phyloP scores from a whole-genome alignment of 2,888 invertebrate species.

The Hirtodrosophila trivittata region DNA sequence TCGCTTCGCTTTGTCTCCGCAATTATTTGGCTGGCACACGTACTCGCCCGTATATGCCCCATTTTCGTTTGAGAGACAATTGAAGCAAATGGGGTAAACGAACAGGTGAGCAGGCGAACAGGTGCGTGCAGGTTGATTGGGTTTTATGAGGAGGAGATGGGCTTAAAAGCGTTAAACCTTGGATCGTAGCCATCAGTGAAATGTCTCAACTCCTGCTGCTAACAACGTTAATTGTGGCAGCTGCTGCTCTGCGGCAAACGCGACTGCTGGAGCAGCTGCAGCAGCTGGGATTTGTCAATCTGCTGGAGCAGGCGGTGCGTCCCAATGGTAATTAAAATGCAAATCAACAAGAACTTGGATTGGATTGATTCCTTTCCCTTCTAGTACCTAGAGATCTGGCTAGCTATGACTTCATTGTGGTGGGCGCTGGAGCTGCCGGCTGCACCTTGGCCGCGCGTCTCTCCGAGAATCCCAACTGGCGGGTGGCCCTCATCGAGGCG shows the following conservation, averaged over 20 bases:
- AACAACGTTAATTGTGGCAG: conserved; percentile 26
- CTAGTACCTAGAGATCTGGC: conserved; percentile 80
- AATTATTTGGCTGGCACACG: background rate
- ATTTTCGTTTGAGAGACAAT: too few species aligned
- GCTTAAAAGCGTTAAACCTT: conserved; percentile 28
- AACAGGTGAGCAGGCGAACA: too few species aligned
- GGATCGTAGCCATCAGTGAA: conserved; percentile 26
- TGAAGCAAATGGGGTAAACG: too few species aligned
- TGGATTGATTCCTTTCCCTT: background rate
- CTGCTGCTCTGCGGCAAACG: background rate
- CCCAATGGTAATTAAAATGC: conserved; percentile 52
- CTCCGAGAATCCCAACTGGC: conserved; percentile 83
- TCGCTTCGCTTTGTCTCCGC: background rate
- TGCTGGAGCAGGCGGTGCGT: conserved; percentile 46
- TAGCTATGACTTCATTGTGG: conserved; percentile 92
- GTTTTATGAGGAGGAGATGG: background rate
- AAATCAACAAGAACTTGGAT: too few species aligned
- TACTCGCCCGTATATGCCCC: too few species aligned
- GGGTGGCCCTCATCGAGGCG: conserved; percentile 85
- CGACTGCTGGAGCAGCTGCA: conserved; percentile 50
- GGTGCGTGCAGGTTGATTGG: too few species aligned
- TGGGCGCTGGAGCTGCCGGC: conserved; percentile 94
- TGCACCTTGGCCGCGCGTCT: conserved; percentile 83
- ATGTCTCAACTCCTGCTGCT: conserved; percentile 35
- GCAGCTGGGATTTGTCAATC: conserved; percentile 54